A percentile compares a stretch with the other conserved stretches of the same genome.
Evolutionary conservation across 2,888 invertebrate species (phyloP).

Genomic region (Trissolcus japonicus): DNA sequence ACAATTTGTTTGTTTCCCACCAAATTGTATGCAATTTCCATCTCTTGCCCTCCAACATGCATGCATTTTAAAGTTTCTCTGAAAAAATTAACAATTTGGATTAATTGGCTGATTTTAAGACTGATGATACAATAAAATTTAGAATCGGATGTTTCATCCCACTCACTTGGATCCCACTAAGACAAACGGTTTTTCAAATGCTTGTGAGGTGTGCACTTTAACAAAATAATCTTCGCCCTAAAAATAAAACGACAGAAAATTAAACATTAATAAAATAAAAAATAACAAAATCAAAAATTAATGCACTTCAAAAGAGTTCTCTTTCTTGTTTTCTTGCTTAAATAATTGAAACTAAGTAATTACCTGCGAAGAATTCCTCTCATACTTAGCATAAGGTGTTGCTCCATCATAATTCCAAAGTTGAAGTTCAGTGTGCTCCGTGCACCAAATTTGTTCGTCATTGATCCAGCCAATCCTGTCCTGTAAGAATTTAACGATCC

Average conservation of each 20-base stretch:
- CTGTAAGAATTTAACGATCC: constrained; percentile 56
- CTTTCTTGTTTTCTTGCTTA: background rate
- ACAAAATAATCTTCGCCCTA: constrained; percentile 78
- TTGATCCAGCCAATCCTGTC: constrained; percentile 77
- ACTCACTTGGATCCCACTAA: constrained; percentile 82
- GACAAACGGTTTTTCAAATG: constrained; percentile 78
- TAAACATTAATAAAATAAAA: background rate
- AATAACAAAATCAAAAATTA: background rate
- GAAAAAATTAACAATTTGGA: constrained; percentile 26
- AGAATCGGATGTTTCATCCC: background rate
- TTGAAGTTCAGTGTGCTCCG: constrained; percentile 85
- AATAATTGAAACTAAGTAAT: constrained; percentile 1
- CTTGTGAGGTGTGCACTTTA: constrained; percentile 77
- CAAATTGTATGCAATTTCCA: constrained; percentile 80
- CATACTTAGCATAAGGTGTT: constrained; percentile 77
- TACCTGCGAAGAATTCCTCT: constrained; percentile 78
- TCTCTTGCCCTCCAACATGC: constrained; percentile 76
- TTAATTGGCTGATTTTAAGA: too few species aligned
- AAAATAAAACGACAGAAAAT: constrained; percentile 5
- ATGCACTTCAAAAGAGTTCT: too few species aligned
- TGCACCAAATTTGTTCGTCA: constrained; percentile 79
- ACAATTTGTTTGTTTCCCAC: constrained; percentile 83
- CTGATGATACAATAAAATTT: background rate
- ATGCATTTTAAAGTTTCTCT: constrained; percentile 77
- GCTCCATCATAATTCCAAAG: constrained; percentile 83